Evolutionary conservation across 2,888 invertebrate species (phyloP).

Genomic region (Drosophila kambysellisi): DNA sequence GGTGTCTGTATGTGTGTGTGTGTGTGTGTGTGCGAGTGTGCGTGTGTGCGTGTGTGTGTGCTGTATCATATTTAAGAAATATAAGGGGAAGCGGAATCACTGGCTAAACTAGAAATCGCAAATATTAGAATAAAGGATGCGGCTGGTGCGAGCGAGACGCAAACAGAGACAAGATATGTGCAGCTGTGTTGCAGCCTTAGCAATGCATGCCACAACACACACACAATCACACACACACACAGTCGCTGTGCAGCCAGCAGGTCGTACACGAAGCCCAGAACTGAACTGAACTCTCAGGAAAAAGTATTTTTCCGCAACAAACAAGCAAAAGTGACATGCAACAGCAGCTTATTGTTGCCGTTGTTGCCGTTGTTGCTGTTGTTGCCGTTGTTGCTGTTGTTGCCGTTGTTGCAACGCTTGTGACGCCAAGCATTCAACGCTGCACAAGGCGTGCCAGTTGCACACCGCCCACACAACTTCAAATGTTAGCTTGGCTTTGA

Average conservation of each 20-base stretch:
- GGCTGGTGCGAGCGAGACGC: constrained; percentile 49
- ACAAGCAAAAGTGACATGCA: constrained; percentile 79
- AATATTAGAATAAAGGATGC: constrained; percentile 76
- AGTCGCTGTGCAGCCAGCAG: constrained; percentile 5
- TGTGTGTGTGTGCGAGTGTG: background rate
- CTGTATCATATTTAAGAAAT: constrained; percentile 19
- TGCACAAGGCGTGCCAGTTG: constrained; percentile 69
- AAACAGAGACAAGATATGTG: constrained; percentile 58
- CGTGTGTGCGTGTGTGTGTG: constrained; percentile 3
- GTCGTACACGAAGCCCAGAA: constrained; percentile 25
- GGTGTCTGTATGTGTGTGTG: background rate
- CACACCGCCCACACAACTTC: constrained; percentile 62
- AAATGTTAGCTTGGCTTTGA: constrained; percentile 50
- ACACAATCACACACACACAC: constrained; percentile 16
- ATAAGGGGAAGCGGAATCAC: constrained; percentile 35
- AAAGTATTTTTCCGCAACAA: constrained; percentile 74
- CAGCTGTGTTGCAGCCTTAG: constrained; percentile 53
- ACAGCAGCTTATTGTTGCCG: constrained; percentile 62
- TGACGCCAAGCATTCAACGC: constrained; percentile 58
- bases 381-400: constrained; percentile 28
- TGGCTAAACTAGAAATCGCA: constrained; percentile 71
- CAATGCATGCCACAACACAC: constrained; percentile 1
- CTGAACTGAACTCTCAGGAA: constrained; percentile 48
- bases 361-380: constrained; percentile 15
- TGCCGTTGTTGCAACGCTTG: constrained; percentile 36